Conservation (phyloP, 2,888 invertebrate species). For the Tuberolachnus salignus region DNA sequence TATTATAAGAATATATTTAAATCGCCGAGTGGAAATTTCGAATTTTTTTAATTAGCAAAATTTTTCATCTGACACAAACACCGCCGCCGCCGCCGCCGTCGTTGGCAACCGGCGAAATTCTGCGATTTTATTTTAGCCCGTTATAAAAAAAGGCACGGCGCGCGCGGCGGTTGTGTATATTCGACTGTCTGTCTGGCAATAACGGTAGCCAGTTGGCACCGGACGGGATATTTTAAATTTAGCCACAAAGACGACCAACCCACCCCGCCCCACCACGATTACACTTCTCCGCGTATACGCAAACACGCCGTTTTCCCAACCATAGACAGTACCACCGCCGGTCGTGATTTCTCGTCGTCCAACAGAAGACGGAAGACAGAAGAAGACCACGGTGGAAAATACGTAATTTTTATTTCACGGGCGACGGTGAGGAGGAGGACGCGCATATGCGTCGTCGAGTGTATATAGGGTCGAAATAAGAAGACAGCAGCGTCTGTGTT, state of each 20-base stretch:
- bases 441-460: background rate
- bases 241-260: background rate
- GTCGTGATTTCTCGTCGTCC: background rate
- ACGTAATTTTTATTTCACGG: background rate
- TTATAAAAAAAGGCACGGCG: constrained; percentile 47
- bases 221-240: constrained; percentile 42
- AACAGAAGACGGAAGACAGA: constrained; percentile 1
- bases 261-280: too few relatives aligned
- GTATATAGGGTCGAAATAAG: constrained; percentile 27
- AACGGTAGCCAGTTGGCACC: constrained; percentile 55
- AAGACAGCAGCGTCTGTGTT: constrained; percentile 36
- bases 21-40: constrained; percentile 16
- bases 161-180: too few relatives aligned
- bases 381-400: constrained; percentile 10
- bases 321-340: background rate
- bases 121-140: constrained; percentile 53
- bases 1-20: too few relatives aligned
- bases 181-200: constrained; percentile 54
- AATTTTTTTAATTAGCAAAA: constrained; percentile 38
- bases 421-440: background rate
- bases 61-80: constrained; percentile 15
- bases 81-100: background rate
- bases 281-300: too few relatives aligned
- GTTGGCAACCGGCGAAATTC: constrained; percentile 44
- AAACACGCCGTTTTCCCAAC: too few relatives aligned